phyloP scores from a whole-genome alignment of 2,888 invertebrate species.

The Hyppa rectilinea region DNA sequence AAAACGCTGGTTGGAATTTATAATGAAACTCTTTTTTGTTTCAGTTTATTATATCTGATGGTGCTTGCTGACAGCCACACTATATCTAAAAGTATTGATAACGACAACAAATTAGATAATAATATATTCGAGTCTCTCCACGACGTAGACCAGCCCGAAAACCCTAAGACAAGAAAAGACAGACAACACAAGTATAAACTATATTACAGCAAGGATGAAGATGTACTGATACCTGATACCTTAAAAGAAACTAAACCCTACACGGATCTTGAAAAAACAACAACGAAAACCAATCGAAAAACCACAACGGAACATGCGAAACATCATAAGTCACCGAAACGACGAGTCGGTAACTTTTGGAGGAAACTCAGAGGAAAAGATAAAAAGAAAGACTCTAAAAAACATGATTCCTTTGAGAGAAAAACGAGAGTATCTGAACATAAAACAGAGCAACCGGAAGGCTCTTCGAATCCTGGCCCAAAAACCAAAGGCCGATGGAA shows the following conservation, averaged over 20 bases:
- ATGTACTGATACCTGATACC: neutral
- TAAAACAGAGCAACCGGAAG: slow-evolving; percentile 22
- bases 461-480: neutral
- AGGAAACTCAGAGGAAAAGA: slow-evolving; percentile 63
- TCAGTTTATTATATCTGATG: slow-evolving; percentile 85
- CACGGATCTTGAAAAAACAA: slow-evolving; percentile 1
- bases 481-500: slow-evolving; percentile 20
- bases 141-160: slow-evolving; percentile 58
- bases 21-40: slow-evolving; percentile 54
- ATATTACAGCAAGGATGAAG: slow-evolving; percentile 47
- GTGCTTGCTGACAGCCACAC: slow-evolving; percentile 79
- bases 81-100: slow-evolving; percentile 82
- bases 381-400: slow-evolving; percentile 32
- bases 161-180: slow-evolving; percentile 57
- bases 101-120: slow-evolving; percentile 68
- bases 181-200: slow-evolving; percentile 60
- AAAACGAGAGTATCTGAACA: slow-evolving; percentile 27
- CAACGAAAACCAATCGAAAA: neutral
- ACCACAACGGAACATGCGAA: slow-evolving; percentile 37
- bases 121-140: slow-evolving; percentile 68
- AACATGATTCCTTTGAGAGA: slow-evolving; percentile 23
- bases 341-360: slow-evolving; percentile 63
- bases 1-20: neutral
- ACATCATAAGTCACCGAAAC: slow-evolving; percentile 50
- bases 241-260: slow-evolving; percentile 7